phyloP scores from a whole-genome alignment of 1,140 invertebrate species.

The Aphelinus atriplicis region DNA sequence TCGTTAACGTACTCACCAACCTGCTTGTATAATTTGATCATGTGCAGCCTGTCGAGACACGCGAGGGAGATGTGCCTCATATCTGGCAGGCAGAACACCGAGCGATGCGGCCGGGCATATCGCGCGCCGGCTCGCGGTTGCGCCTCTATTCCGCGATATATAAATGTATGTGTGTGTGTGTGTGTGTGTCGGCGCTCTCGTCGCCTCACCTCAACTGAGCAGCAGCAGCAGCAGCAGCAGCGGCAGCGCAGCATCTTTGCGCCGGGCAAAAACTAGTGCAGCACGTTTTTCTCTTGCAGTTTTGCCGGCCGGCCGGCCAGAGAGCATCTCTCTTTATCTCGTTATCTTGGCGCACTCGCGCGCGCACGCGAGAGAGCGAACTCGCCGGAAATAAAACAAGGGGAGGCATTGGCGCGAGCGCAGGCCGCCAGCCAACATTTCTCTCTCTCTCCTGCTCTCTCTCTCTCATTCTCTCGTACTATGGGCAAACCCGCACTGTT shows the following conservation, averaged over 20 bases:
- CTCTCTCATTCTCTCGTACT: no score
- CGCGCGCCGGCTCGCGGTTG: no score
- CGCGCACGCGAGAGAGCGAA: no score
- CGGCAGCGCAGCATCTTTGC: background rate
- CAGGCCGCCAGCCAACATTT: no score
- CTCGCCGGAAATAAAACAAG: background rate
- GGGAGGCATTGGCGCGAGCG: background rate
- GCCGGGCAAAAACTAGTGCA: slow-evolving; percentile 32
- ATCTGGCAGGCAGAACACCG: no score
- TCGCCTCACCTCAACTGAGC: slow-evolving; percentile 16
- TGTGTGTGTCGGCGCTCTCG: background rate
- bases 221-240: no score
- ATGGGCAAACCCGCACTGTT: no score
- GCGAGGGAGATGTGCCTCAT: slow-evolving; percentile 9
- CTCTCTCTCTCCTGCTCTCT: no score
- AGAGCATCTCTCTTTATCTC: no score
- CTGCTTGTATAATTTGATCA: slow-evolving; percentile 35
- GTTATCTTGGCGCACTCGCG: no score
- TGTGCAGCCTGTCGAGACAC: slow-evolving; percentile 21
- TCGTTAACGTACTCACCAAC: background rate
- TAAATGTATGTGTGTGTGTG: background rate
- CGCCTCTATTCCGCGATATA: no score
- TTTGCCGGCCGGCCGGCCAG: background rate
- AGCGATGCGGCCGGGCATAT: no score
- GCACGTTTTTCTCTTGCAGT: slow-evolving; percentile 12